These are phyloP conservation scores for Nansenia antarctica DNA, from an alignment of 2,113 vertebrate species.

Conservation along the genomic window DNA sequence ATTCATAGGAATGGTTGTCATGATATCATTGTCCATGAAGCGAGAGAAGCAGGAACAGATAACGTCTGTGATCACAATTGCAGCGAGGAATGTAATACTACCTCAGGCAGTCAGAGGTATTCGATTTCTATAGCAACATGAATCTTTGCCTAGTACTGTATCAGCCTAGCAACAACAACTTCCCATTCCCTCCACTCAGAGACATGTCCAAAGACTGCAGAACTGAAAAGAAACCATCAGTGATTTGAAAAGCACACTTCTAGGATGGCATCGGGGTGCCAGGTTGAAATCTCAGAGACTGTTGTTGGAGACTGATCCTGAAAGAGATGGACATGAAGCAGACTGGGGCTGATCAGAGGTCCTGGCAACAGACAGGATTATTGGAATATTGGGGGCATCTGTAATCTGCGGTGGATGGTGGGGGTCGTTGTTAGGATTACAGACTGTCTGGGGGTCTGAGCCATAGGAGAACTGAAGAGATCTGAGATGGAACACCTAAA, in stretches of 20 bases:
- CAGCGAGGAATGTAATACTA: too few relatives aligned
- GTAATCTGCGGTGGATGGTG: conserved; percentile 27
- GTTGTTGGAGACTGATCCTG: not conserved
- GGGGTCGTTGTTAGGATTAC: conserved; percentile 49
- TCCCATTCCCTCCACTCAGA: too few relatives aligned
- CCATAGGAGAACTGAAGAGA: conserved; percentile 22
- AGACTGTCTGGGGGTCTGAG: conserved; percentile 16
- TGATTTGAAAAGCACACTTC: too few relatives aligned
- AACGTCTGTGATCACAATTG: too few relatives aligned
- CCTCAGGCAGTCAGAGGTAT: too few relatives aligned
- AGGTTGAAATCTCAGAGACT: not conserved
- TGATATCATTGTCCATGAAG: conserved; percentile 15
- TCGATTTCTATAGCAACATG: too few relatives aligned
- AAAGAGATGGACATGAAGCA: conserved; percentile 39
- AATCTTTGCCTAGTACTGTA: too few relatives aligned
- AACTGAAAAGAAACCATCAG: conserved; percentile 24
- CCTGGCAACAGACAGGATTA: conserved; percentile 62
- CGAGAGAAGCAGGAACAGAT: conserved; percentile 12
- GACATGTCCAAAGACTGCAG: too few relatives aligned
- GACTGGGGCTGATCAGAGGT: conserved; percentile 37
- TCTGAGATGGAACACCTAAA: conserved; percentile 29
- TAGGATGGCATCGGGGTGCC: not conserved
- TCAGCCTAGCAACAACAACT: too few relatives aligned
- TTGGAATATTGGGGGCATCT: conserved; percentile 21
- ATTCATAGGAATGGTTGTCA: not conserved